These are phyloP conservation scores for Gymnarchus niloticus DNA, from an alignment of 2,113 vertebrate species.

Conservation along the genomic window DNA sequence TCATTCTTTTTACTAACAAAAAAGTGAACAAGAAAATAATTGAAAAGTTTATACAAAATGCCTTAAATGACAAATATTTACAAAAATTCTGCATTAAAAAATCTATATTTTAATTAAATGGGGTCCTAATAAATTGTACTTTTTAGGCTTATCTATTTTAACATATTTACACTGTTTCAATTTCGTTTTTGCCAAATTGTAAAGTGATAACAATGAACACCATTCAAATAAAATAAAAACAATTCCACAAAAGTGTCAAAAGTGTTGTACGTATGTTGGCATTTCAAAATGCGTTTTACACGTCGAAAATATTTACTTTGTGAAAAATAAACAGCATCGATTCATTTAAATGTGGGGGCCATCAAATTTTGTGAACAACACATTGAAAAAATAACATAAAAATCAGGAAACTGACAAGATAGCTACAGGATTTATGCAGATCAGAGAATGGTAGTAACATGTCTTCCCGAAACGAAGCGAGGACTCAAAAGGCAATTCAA, in stretches of 20 bases:
- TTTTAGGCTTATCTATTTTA: constrained; percentile 61
- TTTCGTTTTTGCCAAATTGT: constrained; percentile 37
- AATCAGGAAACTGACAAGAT: not conserved
- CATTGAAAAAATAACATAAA: not conserved
- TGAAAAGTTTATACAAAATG: constrained; percentile 78
- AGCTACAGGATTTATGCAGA: not conserved
- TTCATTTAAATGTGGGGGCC: constrained; percentile 5
- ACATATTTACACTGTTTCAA: constrained; percentile 64
- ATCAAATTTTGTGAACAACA: not conserved
- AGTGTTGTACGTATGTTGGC: not conserved
- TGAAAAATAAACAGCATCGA: constrained; percentile 2
- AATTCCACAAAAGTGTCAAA: constrained; percentile 8
- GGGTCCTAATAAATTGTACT: constrained; percentile 67
- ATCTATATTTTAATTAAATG: constrained; percentile 59
- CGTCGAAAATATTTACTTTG: not conserved
- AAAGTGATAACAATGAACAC: constrained; percentile 38
- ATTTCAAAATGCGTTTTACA: constrained; percentile 20
- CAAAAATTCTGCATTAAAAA: constrained; percentile 69
- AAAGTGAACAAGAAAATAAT: constrained; percentile 59
- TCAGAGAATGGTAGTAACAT: not conserved
- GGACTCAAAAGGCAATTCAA: not conserved
- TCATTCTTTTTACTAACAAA: constrained; percentile 67
- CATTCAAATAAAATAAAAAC: constrained; percentile 17
- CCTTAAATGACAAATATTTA: constrained; percentile 76
- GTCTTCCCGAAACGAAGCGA: not conserved